Evolutionary conservation across 2,113 vertebrate genomes (phyloP).

Genomic region (Jacana jacana): DNA sequence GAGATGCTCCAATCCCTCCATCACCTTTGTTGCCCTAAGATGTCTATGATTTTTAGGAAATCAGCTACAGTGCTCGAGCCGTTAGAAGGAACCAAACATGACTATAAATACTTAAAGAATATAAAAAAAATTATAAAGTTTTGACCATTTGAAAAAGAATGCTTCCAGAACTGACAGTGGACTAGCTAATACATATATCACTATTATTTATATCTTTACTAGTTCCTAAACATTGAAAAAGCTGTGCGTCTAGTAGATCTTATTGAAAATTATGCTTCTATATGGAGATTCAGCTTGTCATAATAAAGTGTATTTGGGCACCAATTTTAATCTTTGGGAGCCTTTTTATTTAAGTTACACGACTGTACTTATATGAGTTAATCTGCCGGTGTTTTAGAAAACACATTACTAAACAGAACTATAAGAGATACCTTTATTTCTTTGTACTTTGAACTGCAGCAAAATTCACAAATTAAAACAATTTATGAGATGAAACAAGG

Average conservation of each 20-base stretch:
- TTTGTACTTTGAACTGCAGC: neutral
- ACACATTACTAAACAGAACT: neutral
- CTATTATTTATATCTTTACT: neutral
- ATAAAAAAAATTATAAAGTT: neutral
- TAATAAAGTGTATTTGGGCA: neutral
- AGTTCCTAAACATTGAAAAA: neutral
- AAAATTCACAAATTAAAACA: neutral
- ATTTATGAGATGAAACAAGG: neutral
- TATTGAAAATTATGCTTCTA: neutral
- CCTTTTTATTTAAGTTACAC: neutral
- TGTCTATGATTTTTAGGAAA: neutral
- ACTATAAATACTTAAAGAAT: neutral
- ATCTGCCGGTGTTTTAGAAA: neutral
- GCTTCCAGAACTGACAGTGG: neutral
- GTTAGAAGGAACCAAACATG: neutral
- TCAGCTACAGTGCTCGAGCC: neutral
- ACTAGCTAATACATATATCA: neutral
- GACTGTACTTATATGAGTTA: neutral
- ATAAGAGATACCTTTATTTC: neutral
- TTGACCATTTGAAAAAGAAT: neutral
- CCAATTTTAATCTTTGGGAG: neutral
- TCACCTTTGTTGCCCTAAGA: neutral
- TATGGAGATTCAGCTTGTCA: neutral
- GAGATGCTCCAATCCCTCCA: no score
- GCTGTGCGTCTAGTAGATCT: neutral